phyloP scores from a whole-genome alignment of 2,888 invertebrate species.

The Loripinus fragilis region DNA sequence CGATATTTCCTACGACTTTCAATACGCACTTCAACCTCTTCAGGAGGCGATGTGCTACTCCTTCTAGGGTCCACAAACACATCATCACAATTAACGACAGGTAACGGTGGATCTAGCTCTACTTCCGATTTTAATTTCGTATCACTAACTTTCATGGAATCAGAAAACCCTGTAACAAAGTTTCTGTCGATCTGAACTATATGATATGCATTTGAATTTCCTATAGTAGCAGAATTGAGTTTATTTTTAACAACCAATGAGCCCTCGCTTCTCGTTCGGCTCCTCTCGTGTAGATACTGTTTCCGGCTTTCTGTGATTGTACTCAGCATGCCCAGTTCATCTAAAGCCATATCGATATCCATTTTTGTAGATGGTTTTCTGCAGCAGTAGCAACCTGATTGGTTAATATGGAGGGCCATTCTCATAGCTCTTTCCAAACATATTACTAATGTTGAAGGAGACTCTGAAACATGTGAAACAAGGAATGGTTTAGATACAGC shows the following conservation, averaged over 20 bases:
- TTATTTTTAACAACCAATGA: slow-evolving; percentile 38
- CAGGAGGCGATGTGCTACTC: slow-evolving; percentile 50
- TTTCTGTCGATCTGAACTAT: slow-evolving; percentile 74
- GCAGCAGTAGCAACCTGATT: slow-evolving; percentile 63
- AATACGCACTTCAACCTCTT: slow-evolving; percentile 55
- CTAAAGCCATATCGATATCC: slow-evolving; percentile 78
- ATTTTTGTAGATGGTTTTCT: slow-evolving; percentile 55
- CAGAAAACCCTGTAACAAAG: slow-evolving; percentile 72
- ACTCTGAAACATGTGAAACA: too few species aligned
- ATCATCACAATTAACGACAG: slow-evolving; percentile 27
- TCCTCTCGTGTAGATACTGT: slow-evolving; percentile 73
- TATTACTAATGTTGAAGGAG: background rate
- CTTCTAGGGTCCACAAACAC: slow-evolving; percentile 48
- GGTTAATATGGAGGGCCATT: slow-evolving; percentile 25
- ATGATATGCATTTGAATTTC: slow-evolving; percentile 58
- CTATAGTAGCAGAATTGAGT: slow-evolving; percentile 14
- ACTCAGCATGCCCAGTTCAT: slow-evolving; percentile 81
- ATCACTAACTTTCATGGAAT: slow-evolving; percentile 37
- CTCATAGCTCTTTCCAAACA: background rate
- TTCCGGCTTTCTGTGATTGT: slow-evolving; percentile 76
- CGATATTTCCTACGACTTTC: slow-evolving; percentile 50
- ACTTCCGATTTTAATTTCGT: slow-evolving; percentile 12
- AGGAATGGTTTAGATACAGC: too few species aligned
- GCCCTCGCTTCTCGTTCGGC: slow-evolving; percentile 67
- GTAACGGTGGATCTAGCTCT: slow-evolving; percentile 20